These are phyloP conservation scores for Pteropus rufus DNA, from an alignment of 2,797 vertebrate species.

Conservation along the genomic window DNA sequence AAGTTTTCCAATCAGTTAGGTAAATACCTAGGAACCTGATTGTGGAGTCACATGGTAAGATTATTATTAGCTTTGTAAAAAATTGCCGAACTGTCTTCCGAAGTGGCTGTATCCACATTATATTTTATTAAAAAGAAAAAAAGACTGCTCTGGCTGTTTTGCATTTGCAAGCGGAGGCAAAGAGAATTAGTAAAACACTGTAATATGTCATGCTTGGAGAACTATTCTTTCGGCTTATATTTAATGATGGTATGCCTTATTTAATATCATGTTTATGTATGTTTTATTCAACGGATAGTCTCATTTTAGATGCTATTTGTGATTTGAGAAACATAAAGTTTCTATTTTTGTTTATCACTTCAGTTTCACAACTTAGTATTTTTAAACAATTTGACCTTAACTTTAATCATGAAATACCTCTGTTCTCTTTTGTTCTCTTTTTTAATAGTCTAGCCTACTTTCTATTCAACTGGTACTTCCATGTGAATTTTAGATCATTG, in stretches of 20 bases:
- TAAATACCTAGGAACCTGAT: background rate
- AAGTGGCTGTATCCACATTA: background rate
- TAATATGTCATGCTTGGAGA: background rate
- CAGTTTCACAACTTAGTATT: background rate
- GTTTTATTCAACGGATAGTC: background rate
- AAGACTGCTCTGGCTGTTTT: background rate
- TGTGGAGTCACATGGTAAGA: background rate
- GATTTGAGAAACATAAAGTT: background rate
- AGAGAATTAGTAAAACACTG: background rate
- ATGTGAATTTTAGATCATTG: slow-evolving; percentile 57
- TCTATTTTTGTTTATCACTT: background rate
- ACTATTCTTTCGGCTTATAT: background rate
- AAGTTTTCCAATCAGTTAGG: background rate
- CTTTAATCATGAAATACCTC: slow-evolving; percentile 39
- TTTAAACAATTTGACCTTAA: slow-evolving; percentile 46
- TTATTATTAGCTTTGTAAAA: background rate
- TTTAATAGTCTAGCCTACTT: slow-evolving; percentile 47
- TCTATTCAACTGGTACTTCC: background rate
- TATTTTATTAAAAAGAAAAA: slow-evolving; percentile 16
- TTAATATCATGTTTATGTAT: background rate
- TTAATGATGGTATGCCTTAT: background rate
- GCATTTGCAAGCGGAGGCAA: background rate
- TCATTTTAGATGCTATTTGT: background rate
- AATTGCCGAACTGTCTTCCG: background rate
- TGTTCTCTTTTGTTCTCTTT: slow-evolving; percentile 8